Evolutionary conservation across 64 coral and sea anemone species (phyloP).

Genomic region (Trachythela sp.): DNA sequence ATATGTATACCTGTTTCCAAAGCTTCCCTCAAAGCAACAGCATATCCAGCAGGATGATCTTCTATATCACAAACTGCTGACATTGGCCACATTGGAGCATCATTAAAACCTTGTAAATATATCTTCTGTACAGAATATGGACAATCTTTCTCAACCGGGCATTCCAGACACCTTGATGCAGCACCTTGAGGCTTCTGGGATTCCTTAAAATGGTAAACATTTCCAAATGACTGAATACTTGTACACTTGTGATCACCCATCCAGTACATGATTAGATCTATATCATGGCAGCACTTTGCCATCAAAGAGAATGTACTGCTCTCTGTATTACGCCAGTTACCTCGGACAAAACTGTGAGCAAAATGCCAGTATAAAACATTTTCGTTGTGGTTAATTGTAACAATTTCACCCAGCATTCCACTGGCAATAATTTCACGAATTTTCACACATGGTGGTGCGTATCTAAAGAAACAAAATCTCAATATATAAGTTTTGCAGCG

Average conservation of each 20-base stretch:
- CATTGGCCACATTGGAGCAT: not conserved
- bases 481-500: too few relatives aligned
- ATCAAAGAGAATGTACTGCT: not conserved
- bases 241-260: not conserved
- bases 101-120: not conserved
- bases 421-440: not conserved
- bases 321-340: not conserved
- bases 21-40: not conserved
- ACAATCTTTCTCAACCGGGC: not conserved
- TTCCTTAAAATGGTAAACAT: not conserved
- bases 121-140: not conserved
- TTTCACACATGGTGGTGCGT: not conserved
- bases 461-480: not conserved
- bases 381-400: not conserved
- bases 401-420: conserved; percentile 1
- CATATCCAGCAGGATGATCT: not conserved
- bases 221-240: not conserved
- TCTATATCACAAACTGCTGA: not conserved
- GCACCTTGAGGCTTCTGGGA: not conserved
- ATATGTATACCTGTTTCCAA: not conserved
- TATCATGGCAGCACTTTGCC: not conserved
- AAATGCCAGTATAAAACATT: conserved; percentile 5
- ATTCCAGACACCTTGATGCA: not conserved
- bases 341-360: not conserved
- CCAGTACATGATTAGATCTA: not conserved